phyloP scores from a whole-genome alignment of 2,888 invertebrate genomes.

The Dichetophora obliterata region DNA sequence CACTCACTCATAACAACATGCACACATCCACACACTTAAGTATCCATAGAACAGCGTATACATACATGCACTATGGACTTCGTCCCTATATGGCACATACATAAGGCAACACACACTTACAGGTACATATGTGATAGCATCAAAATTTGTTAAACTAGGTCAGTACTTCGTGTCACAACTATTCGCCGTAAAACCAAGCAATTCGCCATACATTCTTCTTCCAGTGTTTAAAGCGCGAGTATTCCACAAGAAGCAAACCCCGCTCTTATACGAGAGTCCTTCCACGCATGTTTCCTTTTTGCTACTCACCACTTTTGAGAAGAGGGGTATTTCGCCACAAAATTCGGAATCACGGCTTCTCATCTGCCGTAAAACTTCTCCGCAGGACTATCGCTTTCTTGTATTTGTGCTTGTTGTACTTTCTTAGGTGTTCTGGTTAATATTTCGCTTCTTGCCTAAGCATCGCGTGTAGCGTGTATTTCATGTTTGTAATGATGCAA shows the following conservation, averaged over 20 bases:
- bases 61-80: neutral
- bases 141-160: slow-evolving; percentile 42
- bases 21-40: neutral
- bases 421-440: neutral
- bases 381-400: neutral
- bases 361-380: neutral
- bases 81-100: neutral
- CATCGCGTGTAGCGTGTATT: neutral
- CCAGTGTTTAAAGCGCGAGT: neutral
- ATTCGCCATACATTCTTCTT: slow-evolving; percentile 29
- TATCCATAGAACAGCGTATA: neutral
- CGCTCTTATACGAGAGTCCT: neutral
- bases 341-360: neutral
- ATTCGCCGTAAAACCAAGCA: slow-evolving; percentile 22
- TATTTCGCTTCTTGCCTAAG: neutral
- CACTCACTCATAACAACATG: neutral
- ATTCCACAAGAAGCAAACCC: neutral
- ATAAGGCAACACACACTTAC: too few species aligned
- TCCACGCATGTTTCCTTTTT: neutral
- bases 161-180: slow-evolving; percentile 42
- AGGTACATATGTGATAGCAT: neutral
- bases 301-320: neutral
- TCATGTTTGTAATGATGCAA: slow-evolving; percentile 8
- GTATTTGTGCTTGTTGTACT: neutral
- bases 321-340: neutral